phyloP scores from a whole-genome alignment of 2,113 vertebrate genomes.

The Mirza zaza region DNA sequence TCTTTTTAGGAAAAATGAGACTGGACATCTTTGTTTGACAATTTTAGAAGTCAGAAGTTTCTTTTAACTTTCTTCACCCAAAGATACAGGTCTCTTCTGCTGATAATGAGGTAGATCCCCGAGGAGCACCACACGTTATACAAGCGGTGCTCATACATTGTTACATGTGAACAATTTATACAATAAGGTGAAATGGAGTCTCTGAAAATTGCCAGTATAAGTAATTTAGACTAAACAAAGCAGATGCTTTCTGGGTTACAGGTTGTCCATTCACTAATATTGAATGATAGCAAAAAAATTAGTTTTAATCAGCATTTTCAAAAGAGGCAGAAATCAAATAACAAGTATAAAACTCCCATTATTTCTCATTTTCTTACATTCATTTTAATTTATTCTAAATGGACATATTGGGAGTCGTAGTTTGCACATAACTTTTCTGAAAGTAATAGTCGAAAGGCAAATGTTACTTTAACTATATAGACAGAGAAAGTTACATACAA shows the following conservation, averaged over 20 bases:
- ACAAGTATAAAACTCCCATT: background rate
- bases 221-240: background rate
- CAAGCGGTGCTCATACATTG: background rate
- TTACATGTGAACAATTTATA: background rate
- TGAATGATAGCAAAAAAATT: background rate
- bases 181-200: background rate
- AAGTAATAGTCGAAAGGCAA: background rate
- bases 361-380: background rate
- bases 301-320: background rate
- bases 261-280: background rate
- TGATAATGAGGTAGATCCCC: background rate
- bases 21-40: background rate
- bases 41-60: background rate
- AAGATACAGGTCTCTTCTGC: background rate
- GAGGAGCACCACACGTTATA: rapidly evolving
- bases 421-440: background rate
- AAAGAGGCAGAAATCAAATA: background rate
- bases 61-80: background rate
- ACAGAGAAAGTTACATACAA: background rate
- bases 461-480: background rate
- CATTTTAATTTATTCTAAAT: background rate
- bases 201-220: background rate
- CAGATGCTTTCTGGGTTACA: background rate
- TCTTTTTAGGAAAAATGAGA: background rate
- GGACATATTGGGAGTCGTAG: no score